Evolutionary conservation across 2,888 invertebrate species (phyloP).

Genomic region (Hirtodrosophila trivittata): DNA sequence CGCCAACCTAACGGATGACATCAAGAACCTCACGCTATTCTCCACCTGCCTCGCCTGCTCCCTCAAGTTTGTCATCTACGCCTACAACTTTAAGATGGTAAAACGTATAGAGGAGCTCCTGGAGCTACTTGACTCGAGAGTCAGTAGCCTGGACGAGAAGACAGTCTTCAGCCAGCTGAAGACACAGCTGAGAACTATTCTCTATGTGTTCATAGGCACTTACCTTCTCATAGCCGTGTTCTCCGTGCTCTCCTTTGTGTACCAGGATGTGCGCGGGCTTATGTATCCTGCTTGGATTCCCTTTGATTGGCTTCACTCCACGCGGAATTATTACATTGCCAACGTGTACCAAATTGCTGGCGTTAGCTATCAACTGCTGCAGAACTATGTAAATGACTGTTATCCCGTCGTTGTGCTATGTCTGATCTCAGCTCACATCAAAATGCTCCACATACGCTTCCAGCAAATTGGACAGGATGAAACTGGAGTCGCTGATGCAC

Average conservation of each 20-base stretch:
- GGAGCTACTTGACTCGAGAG: constrained; percentile 53
- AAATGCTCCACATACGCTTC: constrained; percentile 60
- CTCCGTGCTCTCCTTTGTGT: constrained; percentile 56
- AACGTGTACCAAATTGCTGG: constrained; percentile 69
- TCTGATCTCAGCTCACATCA: constrained; percentile 63
- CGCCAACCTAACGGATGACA: constrained; percentile 49
- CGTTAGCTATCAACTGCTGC: constrained; percentile 43
- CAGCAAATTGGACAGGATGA: constrained; percentile 52
- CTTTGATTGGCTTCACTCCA: constrained; percentile 67
- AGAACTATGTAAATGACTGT: constrained; percentile 66
- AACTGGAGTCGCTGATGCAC: constrained; percentile 2
- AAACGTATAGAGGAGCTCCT: constrained; percentile 53
- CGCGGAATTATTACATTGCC: constrained; percentile 52
- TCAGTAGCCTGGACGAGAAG: constrained; percentile 33
- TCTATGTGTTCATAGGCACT: constrained; percentile 42
- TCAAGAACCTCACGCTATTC: constrained; percentile 60
- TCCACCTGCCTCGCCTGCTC: constrained; percentile 53
- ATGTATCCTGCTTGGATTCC: constrained; percentile 78
- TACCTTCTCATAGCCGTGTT: constrained; percentile 49
- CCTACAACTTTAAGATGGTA: constrained; percentile 53
- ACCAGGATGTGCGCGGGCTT: constrained; percentile 50
- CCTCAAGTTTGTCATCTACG: constrained; percentile 56
- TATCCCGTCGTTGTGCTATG: constrained; percentile 67
- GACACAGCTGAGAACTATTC: constrained; percentile 45
- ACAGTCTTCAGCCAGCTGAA: constrained; percentile 35